Conservation (phyloP, 1,140 invertebrate species). For the Ips nitidus region DNA sequence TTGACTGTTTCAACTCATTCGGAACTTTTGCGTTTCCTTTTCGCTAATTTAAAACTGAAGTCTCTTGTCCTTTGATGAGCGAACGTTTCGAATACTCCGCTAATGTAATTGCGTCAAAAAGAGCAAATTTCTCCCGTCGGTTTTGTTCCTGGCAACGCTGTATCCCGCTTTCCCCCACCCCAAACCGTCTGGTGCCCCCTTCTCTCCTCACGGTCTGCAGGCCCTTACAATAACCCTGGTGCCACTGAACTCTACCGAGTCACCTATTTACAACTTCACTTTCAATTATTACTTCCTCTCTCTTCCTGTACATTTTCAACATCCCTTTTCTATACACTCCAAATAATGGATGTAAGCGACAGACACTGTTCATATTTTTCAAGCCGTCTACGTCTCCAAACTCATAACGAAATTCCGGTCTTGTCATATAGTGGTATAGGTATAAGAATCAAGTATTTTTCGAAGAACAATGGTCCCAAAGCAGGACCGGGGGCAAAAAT, state of each 20-base stretch:
- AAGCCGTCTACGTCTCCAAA: neutral
- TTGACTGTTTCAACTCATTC: neutral
- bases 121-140: neutral
- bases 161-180: constrained; percentile 33
- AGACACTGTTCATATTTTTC: neutral
- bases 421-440: neutral
- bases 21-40: constrained; percentile 10
- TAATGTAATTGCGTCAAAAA: too few species aligned
- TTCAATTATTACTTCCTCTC: constrained; percentile 42
- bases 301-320: constrained; percentile 4
- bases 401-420: neutral
- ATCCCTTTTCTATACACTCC: too few species aligned
- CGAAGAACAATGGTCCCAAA: constrained; percentile 1
- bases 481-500: neutral
- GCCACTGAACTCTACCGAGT: constrained; percentile 45
- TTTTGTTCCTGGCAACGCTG: constrained; percentile 31
- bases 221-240: constrained; percentile 46
- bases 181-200: constrained; percentile 32
- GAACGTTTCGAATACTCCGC: too few species aligned
- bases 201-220: constrained; percentile 13
- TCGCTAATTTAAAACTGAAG: neutral
- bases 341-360: neutral
- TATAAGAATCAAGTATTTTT: neutral
- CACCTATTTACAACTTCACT: constrained; percentile 44
- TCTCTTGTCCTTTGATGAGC: too few species aligned